Evolutionary conservation across 2,113 vertebrate species (phyloP).

Genomic region (Sapayoa aenigma): DNA sequence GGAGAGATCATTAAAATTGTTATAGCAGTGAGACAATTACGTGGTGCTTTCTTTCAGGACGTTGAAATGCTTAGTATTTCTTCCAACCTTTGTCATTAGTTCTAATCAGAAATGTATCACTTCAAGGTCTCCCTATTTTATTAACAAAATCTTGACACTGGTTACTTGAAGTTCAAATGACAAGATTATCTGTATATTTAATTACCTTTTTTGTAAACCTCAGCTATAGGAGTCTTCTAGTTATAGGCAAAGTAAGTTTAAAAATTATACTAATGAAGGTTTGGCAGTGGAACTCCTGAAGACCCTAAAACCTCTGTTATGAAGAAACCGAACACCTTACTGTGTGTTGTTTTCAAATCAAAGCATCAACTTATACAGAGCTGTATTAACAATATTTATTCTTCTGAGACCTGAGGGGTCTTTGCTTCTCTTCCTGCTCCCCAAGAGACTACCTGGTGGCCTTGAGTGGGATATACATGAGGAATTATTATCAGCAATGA

Average conservation of each 20-base stretch:
- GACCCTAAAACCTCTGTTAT: background rate
- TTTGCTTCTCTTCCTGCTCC: background rate
- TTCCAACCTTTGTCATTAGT: background rate
- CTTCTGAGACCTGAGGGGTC: background rate
- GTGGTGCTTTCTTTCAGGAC: background rate
- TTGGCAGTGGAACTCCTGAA: background rate
- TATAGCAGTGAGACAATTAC: background rate
- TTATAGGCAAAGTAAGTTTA: background rate
- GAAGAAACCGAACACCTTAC: background rate
- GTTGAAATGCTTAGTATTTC: background rate
- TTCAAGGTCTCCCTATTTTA: background rate
- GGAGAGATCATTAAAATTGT: background rate
- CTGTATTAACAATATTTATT: background rate
- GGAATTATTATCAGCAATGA: background rate
- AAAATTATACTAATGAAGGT: no score
- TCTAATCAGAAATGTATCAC: background rate
- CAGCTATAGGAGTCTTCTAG: background rate
- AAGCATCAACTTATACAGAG: background rate
- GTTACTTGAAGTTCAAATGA: background rate
- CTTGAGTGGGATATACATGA: background rate
- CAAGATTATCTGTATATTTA: background rate
- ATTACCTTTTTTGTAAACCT: background rate
- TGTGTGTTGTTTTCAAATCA: background rate
- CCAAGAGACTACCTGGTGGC: background rate
- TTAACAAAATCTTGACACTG: background rate